Percentiles rank a stretch among this genome's conserved stretches.
phyloP scores from a whole-genome alignment of 2,888 invertebrate species.

The Acanthosepion pharaonis region DNA sequence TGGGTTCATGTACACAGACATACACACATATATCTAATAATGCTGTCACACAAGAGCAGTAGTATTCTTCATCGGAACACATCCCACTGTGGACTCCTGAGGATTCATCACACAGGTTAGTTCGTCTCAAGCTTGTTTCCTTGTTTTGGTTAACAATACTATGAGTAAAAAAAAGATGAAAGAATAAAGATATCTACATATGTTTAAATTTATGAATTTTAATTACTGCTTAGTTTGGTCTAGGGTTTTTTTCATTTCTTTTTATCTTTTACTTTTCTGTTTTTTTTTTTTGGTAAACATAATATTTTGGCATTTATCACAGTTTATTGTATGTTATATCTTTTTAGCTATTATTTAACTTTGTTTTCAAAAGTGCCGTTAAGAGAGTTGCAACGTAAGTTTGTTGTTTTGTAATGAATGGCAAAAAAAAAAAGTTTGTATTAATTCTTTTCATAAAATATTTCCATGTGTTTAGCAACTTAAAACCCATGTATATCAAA shows the following conservation, averaged over 20 bases:
- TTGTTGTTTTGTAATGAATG: neutral
- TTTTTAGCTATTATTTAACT: too few species aligned
- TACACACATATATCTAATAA: neutral
- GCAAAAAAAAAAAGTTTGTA: neutral
- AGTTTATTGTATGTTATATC: too few species aligned
- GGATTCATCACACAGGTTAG: constrained; percentile 12
- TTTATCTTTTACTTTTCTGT: too few species aligned
- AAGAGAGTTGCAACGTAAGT: neutral
- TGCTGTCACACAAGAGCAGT: neutral
- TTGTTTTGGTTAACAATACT: neutral
- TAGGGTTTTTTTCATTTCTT: too few species aligned
- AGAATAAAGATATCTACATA: neutral
- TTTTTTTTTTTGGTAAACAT: too few species aligned
- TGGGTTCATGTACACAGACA: constrained; percentile 1
- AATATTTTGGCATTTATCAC: too few species aligned
- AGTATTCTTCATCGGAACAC: neutral
- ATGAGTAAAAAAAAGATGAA: neutral
- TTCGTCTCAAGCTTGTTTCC: neutral
- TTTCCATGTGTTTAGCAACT: neutral
- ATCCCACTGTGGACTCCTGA: constrained; percentile 21
- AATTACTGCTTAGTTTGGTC: too few species aligned
- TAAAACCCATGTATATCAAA: neutral
- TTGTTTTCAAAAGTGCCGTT: neutral
- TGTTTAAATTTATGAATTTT: neutral
- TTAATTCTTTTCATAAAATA: neutral